phyloP scores from a whole-genome alignment of 2,888 invertebrate genomes.

The Formica aserva region DNA sequence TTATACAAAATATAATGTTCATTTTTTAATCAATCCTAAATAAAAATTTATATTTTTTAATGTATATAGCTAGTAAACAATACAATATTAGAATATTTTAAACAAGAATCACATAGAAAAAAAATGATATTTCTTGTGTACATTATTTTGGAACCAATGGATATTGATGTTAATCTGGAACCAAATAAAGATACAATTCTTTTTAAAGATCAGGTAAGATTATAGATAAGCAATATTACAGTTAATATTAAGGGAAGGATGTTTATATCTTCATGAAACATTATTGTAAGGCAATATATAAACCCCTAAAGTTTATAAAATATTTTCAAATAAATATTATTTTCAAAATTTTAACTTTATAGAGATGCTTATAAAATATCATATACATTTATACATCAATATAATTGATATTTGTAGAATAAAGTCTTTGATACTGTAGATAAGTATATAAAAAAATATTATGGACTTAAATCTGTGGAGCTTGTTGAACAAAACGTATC shows the following conservation, averaged over 20 bases:
- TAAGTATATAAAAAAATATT: constrained; percentile 76
- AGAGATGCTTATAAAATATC: constrained; percentile 4
- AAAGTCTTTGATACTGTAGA: constrained; percentile 76
- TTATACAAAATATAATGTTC: neutral
- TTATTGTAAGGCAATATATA: neutral
- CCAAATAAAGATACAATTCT: constrained; percentile 88
- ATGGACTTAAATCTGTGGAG: constrained; percentile 72
- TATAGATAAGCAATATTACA: neutral
- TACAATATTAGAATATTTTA: constrained; percentile 83
- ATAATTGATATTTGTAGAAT: constrained; percentile 66
- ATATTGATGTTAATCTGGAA: constrained; percentile 88
- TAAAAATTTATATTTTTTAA: constrained; percentile 26
- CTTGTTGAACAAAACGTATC: constrained; percentile 49
- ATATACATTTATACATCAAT: constrained; percentile 21
- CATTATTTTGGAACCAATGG: constrained; percentile 84
- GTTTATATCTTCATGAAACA: constrained; percentile 1
- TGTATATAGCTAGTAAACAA: constrained; percentile 85
- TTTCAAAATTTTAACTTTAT: constrained; percentile 6
- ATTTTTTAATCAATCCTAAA: neutral
- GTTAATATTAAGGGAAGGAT: constrained; percentile 6
- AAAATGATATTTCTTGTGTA: constrained; percentile 86
- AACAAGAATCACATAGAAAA: constrained; percentile 82
- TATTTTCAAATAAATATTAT: neutral
- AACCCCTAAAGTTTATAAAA: neutral
- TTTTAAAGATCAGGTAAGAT: constrained; percentile 86